A percentile compares a stretch with the other conserved stretches of the same genome.
Evolutionary conservation across 2,113 vertebrate genomes (phyloP).

Genomic region (Bufo bufo): DNA sequence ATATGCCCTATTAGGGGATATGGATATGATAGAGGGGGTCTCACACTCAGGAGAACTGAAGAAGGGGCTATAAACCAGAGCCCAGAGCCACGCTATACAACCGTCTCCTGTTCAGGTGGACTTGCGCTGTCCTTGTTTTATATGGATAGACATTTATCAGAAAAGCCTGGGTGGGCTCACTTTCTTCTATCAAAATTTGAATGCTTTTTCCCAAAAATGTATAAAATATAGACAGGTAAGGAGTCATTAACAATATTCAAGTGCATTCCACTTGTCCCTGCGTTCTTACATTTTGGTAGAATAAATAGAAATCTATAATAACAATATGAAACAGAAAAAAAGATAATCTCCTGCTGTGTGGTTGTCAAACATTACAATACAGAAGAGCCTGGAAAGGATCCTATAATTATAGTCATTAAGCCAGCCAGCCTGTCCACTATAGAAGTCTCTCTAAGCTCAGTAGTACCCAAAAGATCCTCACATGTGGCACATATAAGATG

Average conservation of each 20-base stretch:
- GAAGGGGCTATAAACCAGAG: too few relatives aligned
- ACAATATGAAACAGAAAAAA: slow-evolving; percentile 48
- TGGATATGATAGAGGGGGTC: too few relatives aligned
- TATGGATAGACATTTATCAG: too few relatives aligned
- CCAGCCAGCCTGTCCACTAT: slow-evolving; percentile 39
- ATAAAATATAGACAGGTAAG: not conserved
- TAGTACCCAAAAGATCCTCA: not conserved
- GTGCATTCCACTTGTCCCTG: slow-evolving; percentile 35
- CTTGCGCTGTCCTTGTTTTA: too few relatives aligned
- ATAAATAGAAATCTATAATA: slow-evolving; percentile 55
- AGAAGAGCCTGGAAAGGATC: slow-evolving; percentile 59
- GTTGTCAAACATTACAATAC: slow-evolving; percentile 59
- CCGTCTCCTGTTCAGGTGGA: too few relatives aligned
- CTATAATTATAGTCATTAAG: slow-evolving; percentile 62
- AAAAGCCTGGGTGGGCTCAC: too few relatives aligned
- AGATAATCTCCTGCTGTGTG: slow-evolving; percentile 57
- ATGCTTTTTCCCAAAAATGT: too few relatives aligned
- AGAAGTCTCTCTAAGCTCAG: slow-evolving; percentile 7
- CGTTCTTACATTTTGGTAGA: slow-evolving; percentile 39
- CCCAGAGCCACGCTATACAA: too few relatives aligned
- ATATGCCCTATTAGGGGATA: too few relatives aligned
- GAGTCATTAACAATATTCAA: not conserved
- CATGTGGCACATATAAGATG: not conserved
- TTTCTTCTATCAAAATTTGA: too few relatives aligned
- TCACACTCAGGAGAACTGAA: too few relatives aligned